Conservation (phyloP, 2,113 vertebrate species). For the Smithornis capensis region DNA sequence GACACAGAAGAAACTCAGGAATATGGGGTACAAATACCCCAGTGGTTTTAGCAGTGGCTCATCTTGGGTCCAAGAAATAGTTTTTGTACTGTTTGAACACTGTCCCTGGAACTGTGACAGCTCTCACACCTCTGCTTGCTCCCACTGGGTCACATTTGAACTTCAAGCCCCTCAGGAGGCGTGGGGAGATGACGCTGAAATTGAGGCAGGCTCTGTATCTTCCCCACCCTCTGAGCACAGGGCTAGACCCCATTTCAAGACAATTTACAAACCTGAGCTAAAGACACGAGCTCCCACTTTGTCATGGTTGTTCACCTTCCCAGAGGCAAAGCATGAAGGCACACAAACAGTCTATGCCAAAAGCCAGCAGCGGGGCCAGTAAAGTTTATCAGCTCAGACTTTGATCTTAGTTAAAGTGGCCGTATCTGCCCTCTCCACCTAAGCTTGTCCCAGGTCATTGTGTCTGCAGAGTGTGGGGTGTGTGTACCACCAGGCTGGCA, state of each 20-base stretch:
- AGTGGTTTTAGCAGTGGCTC: not conserved
- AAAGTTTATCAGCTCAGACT: not conserved
- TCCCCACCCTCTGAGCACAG: fast-evolving
- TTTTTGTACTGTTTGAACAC: not conserved
- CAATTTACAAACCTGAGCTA: not conserved
- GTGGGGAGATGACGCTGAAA: not conserved
- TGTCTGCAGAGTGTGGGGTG: not conserved
- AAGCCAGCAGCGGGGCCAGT: not conserved
- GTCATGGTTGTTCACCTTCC: not conserved
- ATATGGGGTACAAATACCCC: not conserved
- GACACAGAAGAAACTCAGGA: not conserved
- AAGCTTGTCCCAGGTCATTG: not conserved
- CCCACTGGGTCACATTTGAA: not conserved
- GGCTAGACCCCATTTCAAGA: not conserved
- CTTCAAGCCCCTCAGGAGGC: not conserved
- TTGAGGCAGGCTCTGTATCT: not conserved
- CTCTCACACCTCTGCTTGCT: not conserved
- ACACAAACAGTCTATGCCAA: not conserved
- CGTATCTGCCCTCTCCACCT: fast-evolving
- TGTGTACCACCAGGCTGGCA: fast-evolving
- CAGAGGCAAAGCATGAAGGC: not conserved
- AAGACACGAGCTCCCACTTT: not conserved
- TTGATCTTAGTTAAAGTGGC: not conserved
- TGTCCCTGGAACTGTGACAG: fast-evolving
- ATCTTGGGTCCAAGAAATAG: not conserved